Percentiles rank a stretch among this genome's conserved stretches.
phyloP scores from a whole-genome alignment of 2,113 vertebrate species.

The Triplophysa tibetana region DNA sequence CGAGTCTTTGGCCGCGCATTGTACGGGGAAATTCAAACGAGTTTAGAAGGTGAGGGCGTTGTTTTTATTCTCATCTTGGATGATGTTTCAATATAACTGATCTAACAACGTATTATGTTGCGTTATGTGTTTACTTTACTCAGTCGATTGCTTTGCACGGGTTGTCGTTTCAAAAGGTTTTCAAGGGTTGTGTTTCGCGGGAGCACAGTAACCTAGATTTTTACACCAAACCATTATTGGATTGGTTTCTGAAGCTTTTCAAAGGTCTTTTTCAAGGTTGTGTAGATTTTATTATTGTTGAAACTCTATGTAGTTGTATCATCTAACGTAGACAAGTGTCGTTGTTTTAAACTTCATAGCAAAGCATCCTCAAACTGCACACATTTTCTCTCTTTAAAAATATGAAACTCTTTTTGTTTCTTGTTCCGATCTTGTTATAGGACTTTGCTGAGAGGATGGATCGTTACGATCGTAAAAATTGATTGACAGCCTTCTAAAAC shows the following conservation, averaged over 20 bases:
- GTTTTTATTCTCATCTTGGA: neutral
- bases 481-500: neutral
- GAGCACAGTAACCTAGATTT: no score
- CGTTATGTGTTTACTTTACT: neutral
- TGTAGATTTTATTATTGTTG: no score
- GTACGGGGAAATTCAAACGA: constrained; percentile 41
- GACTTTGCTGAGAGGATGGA: constrained; percentile 7
- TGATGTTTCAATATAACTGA: neutral
- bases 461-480: neutral
- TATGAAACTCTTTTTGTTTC: neutral
- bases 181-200: neutral
- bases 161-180: neutral
- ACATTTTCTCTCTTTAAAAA: neutral
- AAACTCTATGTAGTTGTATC: no score
- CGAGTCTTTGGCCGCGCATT: constrained; percentile 5
- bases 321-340: no score
- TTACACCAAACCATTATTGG: no score
- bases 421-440: neutral
- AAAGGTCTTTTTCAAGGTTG: no score
- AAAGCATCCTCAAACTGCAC: neutral
- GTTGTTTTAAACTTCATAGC: no score
- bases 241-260: no score
- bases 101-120: neutral
- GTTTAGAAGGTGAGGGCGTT: neutral
- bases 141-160: neutral